phyloP scores from a whole-genome alignment of 2,888 invertebrate genomes.

The Drosophila greeni region DNA sequence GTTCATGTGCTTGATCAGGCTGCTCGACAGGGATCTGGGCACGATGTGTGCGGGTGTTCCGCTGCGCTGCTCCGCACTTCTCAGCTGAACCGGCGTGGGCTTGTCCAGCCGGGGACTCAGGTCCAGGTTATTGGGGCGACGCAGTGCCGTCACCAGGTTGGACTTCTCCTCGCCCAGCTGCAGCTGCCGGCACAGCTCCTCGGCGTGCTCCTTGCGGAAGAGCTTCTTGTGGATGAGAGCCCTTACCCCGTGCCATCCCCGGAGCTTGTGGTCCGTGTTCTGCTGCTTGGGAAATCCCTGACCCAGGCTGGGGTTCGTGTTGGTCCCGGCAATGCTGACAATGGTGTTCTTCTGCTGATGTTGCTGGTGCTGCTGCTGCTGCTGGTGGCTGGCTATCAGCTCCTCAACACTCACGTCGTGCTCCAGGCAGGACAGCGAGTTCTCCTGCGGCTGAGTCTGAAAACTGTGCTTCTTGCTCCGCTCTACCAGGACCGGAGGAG shows the following conservation, averaged over 20 bases:
- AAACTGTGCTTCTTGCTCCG: constrained; percentile 79
- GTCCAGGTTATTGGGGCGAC: constrained; percentile 77
- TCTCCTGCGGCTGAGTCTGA: constrained; percentile 73
- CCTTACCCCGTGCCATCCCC: constrained; percentile 78
- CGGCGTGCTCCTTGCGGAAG: constrained; percentile 74
- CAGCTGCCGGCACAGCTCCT: constrained; percentile 59
- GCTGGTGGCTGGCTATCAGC: constrained; percentile 65
- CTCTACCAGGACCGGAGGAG: constrained; percentile 75
- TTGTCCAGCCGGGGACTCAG: constrained; percentile 64
- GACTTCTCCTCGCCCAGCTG: constrained; percentile 76
- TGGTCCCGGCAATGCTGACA: constrained; percentile 22
- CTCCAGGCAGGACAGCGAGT: constrained; percentile 77
- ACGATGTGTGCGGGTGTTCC: constrained; percentile 74
- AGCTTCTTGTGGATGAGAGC: constrained; percentile 78
- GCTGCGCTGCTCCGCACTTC: constrained; percentile 61
- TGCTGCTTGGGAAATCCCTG: constrained; percentile 79
- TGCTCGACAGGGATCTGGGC: constrained; percentile 72
- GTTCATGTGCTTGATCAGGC: constrained; percentile 62
- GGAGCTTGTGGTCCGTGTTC: constrained; percentile 77
- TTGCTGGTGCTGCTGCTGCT: constrained; percentile 36
- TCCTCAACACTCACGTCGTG: constrained; percentile 79
- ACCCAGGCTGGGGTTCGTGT: constrained; percentile 72
- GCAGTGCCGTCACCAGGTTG: constrained; percentile 74
- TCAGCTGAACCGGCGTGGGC: constrained; percentile 51
- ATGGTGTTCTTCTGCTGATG: constrained; percentile 30